Evolutionary conservation across 2,888 invertebrate species (phyloP).

Genomic region (Ypsolopha sequella): DNA sequence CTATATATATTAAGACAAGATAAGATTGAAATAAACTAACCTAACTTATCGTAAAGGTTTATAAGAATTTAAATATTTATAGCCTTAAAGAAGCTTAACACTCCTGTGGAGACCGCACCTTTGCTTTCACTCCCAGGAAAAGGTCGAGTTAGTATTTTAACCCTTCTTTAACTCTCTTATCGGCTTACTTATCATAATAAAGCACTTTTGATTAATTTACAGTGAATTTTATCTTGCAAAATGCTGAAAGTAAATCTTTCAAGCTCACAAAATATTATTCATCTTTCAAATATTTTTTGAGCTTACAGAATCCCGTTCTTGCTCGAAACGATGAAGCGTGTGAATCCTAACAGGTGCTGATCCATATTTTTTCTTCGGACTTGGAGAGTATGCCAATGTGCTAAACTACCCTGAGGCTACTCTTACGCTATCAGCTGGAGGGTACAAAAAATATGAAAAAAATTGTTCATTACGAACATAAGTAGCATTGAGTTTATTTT

Average conservation of each 20-base stretch:
- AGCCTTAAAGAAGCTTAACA: constrained; percentile 10
- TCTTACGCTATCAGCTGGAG: background rate
- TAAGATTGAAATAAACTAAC: background rate
- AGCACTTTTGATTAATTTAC: background rate
- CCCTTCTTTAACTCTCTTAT: constrained; percentile 3
- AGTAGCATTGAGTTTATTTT: too few species aligned
- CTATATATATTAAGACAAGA: background rate
- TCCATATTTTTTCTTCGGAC: constrained; percentile 24
- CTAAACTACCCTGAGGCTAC: constrained; percentile 10
- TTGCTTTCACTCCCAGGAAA: constrained; percentile 9
- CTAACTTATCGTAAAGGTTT: constrained; percentile 4
- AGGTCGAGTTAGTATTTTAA: constrained; percentile 1
- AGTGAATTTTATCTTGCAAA: constrained; percentile 8
- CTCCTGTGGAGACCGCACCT: constrained; percentile 6
- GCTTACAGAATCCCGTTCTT: constrained; percentile 35
- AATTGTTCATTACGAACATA: too few species aligned
- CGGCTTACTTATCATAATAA: constrained; percentile 3
- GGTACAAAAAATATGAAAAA: too few species aligned
- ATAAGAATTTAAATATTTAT: constrained; percentile 14
- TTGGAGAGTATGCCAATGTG: constrained; percentile 13
- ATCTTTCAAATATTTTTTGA: constrained; percentile 22
- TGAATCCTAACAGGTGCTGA: constrained; percentile 40
- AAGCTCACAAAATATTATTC: constrained; percentile 14
- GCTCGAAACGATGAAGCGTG: constrained; percentile 43
- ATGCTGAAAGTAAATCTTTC: constrained; percentile 24